Percentiles rank a stretch among this genome's conserved stretches.
phyloP scores from a whole-genome alignment of 1,140 invertebrate species.

The Medauroidea extradentata region DNA sequence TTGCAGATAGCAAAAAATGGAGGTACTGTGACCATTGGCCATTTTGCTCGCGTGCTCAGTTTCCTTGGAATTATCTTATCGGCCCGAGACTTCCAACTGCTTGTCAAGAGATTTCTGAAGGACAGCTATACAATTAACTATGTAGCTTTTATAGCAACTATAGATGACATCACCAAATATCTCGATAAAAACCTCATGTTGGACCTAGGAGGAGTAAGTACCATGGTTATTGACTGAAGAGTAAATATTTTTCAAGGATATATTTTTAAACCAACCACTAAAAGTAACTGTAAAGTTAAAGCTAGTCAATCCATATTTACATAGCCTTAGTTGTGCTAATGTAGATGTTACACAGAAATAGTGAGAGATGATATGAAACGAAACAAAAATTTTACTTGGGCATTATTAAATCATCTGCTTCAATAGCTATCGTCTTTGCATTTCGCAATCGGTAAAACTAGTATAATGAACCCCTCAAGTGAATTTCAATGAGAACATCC shows the following conservation, averaged over 20 bases:
- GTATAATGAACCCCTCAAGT: too few species aligned
- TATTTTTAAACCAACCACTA: too few species aligned
- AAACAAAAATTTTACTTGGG: not conserved
- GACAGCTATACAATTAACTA: conserved; percentile 67
- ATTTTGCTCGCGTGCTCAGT: conserved; percentile 63
- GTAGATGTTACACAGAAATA: not conserved
- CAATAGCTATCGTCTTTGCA: too few species aligned
- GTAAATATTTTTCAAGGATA: too few species aligned
- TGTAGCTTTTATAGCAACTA: conserved; percentile 59
- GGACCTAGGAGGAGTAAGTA: conserved; percentile 49
- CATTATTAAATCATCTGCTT: too few species aligned
- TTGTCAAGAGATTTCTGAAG: conserved; percentile 63
- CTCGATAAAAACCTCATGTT: conserved; percentile 53
- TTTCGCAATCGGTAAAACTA: too few species aligned
- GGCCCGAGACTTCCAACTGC: conserved; percentile 59
- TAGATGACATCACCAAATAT: conserved; percentile 46
- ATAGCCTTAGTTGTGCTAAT: not conserved
- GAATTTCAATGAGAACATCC: too few species aligned
- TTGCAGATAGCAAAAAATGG: conserved; percentile 61
- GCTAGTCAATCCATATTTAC: not conserved
- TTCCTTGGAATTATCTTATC: conserved; percentile 59
- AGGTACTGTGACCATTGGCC: conserved; percentile 62
- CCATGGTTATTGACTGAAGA: too few species aligned
- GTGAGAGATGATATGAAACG: not conserved
- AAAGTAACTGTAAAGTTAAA: not conserved